Conservation (phyloP, 2,888 invertebrate species). For the Steinernema carpocapsae region DNA sequence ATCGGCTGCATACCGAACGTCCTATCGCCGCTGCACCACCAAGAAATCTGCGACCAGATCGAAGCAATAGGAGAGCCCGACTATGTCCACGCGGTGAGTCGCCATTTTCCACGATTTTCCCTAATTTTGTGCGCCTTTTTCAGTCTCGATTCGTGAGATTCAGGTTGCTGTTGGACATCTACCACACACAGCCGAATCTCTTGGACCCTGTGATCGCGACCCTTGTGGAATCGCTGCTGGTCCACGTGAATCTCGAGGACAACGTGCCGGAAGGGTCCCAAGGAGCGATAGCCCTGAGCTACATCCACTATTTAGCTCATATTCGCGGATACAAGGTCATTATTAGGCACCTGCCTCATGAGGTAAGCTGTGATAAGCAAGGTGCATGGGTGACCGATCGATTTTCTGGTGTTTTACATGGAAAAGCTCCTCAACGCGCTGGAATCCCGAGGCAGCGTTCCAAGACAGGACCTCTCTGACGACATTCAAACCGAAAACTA, state of each 20-base stretch:
- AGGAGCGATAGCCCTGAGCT: slow-evolving; percentile 17
- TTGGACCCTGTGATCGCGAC: slow-evolving; percentile 48
- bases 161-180: slow-evolving; percentile 43
- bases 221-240: slow-evolving; percentile 20
- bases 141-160: slow-evolving; percentile 39
- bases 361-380: slow-evolving; percentile 51
- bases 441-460: slow-evolving; percentile 42
- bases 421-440: slow-evolving; percentile 52
- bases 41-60: slow-evolving; percentile 18
- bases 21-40: background rate
- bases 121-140: background rate
- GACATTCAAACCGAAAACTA: slow-evolving; percentile 21
- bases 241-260: background rate
- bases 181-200: slow-evolving; percentile 55
- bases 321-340: slow-evolving; percentile 55
- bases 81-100: slow-evolving; percentile 18
- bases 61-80: slow-evolving; percentile 2
- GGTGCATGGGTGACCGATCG: too few relatives aligned
- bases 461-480: background rate
- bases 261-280: background rate
- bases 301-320: slow-evolving; percentile 34
- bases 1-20: slow-evolving; percentile 25
- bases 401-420: slow-evolving; percentile 52
- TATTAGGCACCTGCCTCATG: slow-evolving; percentile 51
- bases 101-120: background rate